Evolutionary conservation across 2,888 invertebrate genomes (phyloP).

Genomic region (Andrena praecox): DNA sequence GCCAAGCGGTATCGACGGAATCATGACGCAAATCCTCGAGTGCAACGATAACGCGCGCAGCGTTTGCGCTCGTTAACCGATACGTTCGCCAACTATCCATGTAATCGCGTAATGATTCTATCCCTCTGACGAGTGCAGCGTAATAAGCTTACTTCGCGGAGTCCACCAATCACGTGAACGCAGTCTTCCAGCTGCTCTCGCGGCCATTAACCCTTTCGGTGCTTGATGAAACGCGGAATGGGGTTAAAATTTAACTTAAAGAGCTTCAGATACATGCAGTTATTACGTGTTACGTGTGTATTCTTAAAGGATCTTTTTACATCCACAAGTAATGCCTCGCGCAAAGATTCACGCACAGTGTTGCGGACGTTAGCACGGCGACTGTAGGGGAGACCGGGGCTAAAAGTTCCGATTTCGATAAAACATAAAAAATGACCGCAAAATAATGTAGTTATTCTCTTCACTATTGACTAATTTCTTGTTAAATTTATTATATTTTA

Average conservation of each 20-base stretch:
- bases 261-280: no score
- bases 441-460: no score
- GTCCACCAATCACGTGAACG: background rate
- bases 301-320: no score
- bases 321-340: no score
- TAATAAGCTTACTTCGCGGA: background rate
- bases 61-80: slow-evolving; percentile 31
- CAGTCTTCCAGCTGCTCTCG: background rate
- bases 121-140: background rate
- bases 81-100: slow-evolving; percentile 2
- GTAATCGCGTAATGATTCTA: slow-evolving; percentile 1
- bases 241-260: no score
- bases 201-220: background rate
- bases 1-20: slow-evolving; percentile 41
- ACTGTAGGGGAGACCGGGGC: no score
- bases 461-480: no score
- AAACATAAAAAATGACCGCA: no score
- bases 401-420: no score
- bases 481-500: no score
- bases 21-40: slow-evolving; percentile 46
- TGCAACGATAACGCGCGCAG: slow-evolving; percentile 29
- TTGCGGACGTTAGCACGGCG: slow-evolving; percentile 31
- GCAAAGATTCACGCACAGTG: slow-evolving; percentile 1
- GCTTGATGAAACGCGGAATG: background rate
- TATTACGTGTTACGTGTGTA: no score